A percentile compares a stretch with the other conserved stretches of the same genome.
These are phyloP conservation scores for Synodontis membranacea DNA, from an alignment of 2,113 vertebrate species.

Conservation along the genomic window DNA sequence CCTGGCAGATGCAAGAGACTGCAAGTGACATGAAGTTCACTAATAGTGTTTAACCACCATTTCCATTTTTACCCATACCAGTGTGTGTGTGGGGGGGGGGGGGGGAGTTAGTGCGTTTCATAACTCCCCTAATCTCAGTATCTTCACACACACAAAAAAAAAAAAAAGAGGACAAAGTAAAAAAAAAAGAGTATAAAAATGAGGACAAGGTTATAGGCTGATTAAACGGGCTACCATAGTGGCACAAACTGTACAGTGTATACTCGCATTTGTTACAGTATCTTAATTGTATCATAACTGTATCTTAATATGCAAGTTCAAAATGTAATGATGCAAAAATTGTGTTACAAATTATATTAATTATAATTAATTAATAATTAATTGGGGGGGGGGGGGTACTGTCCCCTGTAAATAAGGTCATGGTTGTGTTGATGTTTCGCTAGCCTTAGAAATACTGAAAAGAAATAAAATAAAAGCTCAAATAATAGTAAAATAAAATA, in stretches of 20 bases:
- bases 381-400: too few relatives aligned
- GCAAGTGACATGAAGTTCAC: background rate
- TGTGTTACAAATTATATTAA: background rate
- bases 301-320: background rate
- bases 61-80: too few relatives aligned
- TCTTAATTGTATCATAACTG: background rate
- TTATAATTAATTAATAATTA: too few relatives aligned
- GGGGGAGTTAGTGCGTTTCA: background rate
- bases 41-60: background rate
- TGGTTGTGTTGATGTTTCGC: background rate
- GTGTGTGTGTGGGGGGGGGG: too few relatives aligned
- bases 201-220: background rate
- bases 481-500: background rate
- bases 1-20: background rate
- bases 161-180: background rate
- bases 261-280: background rate
- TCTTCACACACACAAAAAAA: background rate
- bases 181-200: background rate
- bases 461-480: background rate
- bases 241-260: background rate
- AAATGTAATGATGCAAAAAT: background rate
- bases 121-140: background rate
- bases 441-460: background rate
- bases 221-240: background rate
- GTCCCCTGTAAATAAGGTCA: background rate